Percentiles rank a stretch among this genome's conserved stretches.
These are phyloP conservation scores for Dreissena rostriformis DNA, from an alignment of 1,140 invertebrate species.

Conservation along the genomic window DNA sequence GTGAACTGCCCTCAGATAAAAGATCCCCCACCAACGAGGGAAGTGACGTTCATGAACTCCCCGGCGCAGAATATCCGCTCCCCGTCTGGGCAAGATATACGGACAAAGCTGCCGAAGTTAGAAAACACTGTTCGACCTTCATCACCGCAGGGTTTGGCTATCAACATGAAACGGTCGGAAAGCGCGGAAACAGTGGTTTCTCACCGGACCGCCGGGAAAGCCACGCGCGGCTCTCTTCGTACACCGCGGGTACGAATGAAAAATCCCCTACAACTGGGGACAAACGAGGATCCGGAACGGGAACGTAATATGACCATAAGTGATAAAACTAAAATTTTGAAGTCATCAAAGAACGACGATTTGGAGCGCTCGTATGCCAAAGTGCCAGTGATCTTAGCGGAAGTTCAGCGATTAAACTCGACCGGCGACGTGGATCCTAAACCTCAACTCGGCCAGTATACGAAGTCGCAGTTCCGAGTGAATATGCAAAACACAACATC, in stretches of 20 bases:
- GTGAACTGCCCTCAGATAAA: neutral
- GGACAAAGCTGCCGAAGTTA: neutral
- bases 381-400: slow-evolving; percentile 9
- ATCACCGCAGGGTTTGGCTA: neutral
- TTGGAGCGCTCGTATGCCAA: slow-evolving; percentile 37
- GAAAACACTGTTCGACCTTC: neutral
- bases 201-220: neutral
- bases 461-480: slow-evolving; percentile 36
- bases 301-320: neutral
- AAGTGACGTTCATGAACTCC: neutral
- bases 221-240: neutral
- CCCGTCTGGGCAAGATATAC: neutral
- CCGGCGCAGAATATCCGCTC: too few species aligned
- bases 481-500: slow-evolving; percentile 38
- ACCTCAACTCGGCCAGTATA: slow-evolving; percentile 7
- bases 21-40: slow-evolving; percentile 25
- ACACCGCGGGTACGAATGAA: neutral
- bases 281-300: slow-evolving; percentile 17
- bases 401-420: slow-evolving; percentile 24
- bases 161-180: neutral
- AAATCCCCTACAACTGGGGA: slow-evolving; percentile 5
- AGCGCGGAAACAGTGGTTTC: neutral
- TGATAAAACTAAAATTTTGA: slow-evolving; percentile 2
- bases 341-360: neutral
- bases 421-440: slow-evolving; percentile 25